Percentiles rank a stretch among this genome's conserved stretches.
Conservation (phyloP, 2,113 vertebrate species). For the Anoplopoma fimbria region DNA sequence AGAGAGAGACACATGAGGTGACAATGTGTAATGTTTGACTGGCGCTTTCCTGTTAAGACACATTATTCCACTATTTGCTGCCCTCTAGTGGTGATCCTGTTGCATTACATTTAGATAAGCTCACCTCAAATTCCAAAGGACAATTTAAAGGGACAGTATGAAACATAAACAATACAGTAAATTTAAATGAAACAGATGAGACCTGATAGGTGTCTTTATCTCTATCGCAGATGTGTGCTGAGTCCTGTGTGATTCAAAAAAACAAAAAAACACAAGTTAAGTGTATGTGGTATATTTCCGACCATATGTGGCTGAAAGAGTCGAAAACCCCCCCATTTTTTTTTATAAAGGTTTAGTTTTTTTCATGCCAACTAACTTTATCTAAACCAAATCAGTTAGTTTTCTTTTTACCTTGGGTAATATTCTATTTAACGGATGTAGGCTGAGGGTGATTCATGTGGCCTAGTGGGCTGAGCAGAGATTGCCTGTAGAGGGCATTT, state of each 20-base stretch:
- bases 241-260: neutral
- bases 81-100: conserved; percentile 38
- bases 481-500: conserved; percentile 42
- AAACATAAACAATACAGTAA: neutral
- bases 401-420: neutral
- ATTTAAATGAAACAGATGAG: neutral
- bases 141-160: neutral
- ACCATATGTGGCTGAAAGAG: neutral
- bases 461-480: neutral
- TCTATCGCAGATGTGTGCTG: neutral
- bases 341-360: neutral
- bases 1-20: neutral
- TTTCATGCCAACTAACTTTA: neutral
- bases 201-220: neutral
- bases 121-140: neutral
- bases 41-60: too few species aligned
- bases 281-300: neutral
- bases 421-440: neutral
- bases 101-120: neutral
- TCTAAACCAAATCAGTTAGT: neutral
- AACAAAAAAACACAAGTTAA: too few species aligned
- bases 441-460: neutral
- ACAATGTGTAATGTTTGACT: neutral
- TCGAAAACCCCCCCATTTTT: too few species aligned
- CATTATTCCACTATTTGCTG: conserved; percentile 41